Conservation (phyloP, 2,888 invertebrate genomes). For the Leptinotarsa peninsularis region DNA sequence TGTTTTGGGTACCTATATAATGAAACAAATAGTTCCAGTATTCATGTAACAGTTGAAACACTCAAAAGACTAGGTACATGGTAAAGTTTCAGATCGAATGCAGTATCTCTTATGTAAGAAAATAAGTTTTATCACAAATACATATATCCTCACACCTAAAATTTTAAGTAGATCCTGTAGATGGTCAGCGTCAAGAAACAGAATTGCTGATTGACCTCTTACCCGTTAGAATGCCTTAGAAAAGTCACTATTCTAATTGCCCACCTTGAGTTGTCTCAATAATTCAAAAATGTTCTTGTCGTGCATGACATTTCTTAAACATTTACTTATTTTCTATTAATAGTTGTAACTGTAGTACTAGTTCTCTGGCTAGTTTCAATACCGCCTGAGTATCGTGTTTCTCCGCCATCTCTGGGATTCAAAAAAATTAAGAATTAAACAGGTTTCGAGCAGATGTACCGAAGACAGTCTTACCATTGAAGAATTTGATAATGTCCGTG, state of each 20-base stretch:
- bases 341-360: slow-evolving; percentile 90
- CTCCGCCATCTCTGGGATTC: slow-evolving; percentile 91
- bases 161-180: not conserved
- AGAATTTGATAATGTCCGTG: slow-evolving; percentile 97
- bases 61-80: not conserved
- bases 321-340: slow-evolving; percentile 88
- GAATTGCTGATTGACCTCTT: slow-evolving; percentile 7
- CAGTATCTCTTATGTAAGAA: slow-evolving; percentile 2
- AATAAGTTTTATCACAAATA: slow-evolving; percentile 10
- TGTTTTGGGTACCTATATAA: too few species aligned
- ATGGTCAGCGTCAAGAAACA: not conserved
- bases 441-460: not conserved
- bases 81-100: slow-evolving; percentile 1
- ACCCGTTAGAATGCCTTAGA: not conserved
- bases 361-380: slow-evolving; percentile 83
- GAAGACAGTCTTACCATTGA: slow-evolving; percentile 80
- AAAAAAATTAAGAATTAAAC: slow-evolving; percentile 54
- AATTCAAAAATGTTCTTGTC: not conserved
- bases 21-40: too few species aligned
- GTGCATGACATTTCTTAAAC: not conserved
- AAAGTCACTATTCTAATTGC: slow-evolving; percentile 17
- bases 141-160: slow-evolving; percentile 1
- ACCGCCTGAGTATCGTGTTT: slow-evolving; percentile 89
- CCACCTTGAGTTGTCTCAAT: slow-evolving; percentile 12
- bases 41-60: not conserved